Evolutionary conservation across 2,113 vertebrate species (phyloP).

Genomic region (Toxostoma redivivum): DNA sequence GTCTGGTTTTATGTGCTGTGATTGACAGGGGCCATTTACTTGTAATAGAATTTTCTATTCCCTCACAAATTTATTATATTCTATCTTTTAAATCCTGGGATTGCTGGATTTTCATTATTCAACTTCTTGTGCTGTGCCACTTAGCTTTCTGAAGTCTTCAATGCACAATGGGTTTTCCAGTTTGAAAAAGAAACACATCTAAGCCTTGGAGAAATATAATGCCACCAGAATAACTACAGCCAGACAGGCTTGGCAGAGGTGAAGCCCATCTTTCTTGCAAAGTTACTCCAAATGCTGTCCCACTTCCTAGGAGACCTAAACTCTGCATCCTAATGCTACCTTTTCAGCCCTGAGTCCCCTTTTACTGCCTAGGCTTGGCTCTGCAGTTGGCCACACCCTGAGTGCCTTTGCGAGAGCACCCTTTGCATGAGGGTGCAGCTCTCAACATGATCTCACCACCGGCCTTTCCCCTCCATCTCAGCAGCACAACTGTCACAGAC

Average conservation of each 20-base stretch:
- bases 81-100: not conserved
- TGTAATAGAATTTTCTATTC: not conserved
- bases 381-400: accelerated
- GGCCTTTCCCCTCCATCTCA: not conserved
- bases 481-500: not conserved
- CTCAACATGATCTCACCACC: accelerated
- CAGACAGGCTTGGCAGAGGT: not conserved
- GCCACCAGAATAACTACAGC: not conserved
- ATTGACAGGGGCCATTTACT: not conserved
- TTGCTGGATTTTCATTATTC: not conserved
- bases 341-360: not conserved
- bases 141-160: not conserved
- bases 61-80: not conserved
- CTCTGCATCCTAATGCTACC: not conserved
- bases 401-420: accelerated
- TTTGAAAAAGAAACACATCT: not conserved
- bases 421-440: accelerated
- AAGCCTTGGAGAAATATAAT: not conserved
- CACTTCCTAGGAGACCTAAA: not conserved
- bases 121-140: not conserved
- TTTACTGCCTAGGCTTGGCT: not conserved
- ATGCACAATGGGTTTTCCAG: not conserved
- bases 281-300: not conserved
- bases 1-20: not conserved
- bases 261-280: not conserved